Conservation (phyloP, 2,888 invertebrate species). For the Beris chalybata region DNA sequence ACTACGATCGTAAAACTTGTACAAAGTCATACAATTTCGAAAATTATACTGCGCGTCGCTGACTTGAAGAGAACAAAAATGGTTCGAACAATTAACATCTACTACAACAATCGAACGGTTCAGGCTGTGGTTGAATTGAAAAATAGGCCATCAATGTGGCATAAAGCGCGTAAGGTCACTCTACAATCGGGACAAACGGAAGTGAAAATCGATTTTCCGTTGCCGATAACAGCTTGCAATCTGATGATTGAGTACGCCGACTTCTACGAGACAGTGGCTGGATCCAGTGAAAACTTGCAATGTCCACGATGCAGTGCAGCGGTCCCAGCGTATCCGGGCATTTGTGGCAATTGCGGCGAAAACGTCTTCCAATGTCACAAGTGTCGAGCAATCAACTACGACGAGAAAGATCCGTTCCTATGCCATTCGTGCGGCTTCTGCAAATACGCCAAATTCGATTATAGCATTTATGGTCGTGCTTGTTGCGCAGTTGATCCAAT, state of each 20-base stretch:
- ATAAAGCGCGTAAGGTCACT: constrained; percentile 91
- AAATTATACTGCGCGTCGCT: constrained; percentile 88
- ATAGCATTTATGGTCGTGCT: constrained; percentile 85
- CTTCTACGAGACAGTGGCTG: constrained; percentile 94
- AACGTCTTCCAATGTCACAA: constrained; percentile 99
- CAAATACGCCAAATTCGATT: constrained; percentile 98
- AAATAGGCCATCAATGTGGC: constrained; percentile 96
- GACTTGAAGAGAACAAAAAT: constrained; percentile 97
- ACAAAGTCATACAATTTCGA: constrained; percentile 93
- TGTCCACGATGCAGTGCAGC: constrained; percentile 96
- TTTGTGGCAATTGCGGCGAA: constrained; percentile 83
- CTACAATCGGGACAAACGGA: constrained; percentile 88
- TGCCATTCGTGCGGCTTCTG: constrained; percentile 99
- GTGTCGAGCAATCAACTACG: constrained; percentile 98
- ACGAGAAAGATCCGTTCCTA: constrained; percentile 97
- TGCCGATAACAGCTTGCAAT: constrained; percentile 97
- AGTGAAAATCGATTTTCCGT: constrained; percentile 93
- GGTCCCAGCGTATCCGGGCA: constrained; percentile 96
- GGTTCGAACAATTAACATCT: constrained; percentile 94
- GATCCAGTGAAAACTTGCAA: constrained; percentile 67
- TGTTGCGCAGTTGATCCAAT: constrained; percentile 98
- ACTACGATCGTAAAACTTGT: constrained; percentile 90
- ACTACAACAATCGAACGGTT: constrained; percentile 94
- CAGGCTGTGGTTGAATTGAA: constrained; percentile 97
- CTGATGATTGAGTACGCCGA: constrained; percentile 98